Conservation (phyloP, 2,113 vertebrate species). For the Vulpes vulpes region DNA sequence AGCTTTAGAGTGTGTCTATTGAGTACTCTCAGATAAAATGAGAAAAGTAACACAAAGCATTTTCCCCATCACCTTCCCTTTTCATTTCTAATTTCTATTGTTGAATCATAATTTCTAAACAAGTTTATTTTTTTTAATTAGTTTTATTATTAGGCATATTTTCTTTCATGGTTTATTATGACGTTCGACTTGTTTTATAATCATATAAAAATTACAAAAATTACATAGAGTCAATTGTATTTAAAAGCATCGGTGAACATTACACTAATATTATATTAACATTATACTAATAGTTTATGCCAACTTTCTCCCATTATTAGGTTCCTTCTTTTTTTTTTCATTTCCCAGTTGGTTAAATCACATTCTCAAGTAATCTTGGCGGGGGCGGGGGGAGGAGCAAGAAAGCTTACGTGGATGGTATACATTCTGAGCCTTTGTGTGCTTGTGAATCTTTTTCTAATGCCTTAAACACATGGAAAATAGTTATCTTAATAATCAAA, state of each 20-base stretch:
- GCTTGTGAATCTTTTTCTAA: background rate
- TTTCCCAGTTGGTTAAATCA: background rate
- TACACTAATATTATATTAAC: background rate
- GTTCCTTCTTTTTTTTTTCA: background rate
- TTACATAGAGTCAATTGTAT: background rate
- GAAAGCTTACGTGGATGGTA: background rate
- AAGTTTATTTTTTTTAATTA: constrained; percentile 17
- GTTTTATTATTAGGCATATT: background rate
- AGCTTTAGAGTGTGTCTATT: background rate
- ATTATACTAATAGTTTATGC: background rate
- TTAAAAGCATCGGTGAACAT: background rate
- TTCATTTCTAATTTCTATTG: background rate
- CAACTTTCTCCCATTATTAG: background rate
- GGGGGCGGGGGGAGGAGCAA: fast-evolving
- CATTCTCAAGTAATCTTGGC: background rate
- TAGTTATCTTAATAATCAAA: background rate
- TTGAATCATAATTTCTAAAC: background rate
- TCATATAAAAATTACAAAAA: background rate
- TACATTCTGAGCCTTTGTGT: background rate
- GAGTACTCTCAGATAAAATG: background rate
- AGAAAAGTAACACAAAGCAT: background rate
- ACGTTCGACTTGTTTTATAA: constrained; percentile 25
- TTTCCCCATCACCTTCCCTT: background rate
- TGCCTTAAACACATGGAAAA: background rate
- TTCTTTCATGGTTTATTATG: background rate